phyloP scores from a whole-genome alignment of 37 sponge, comb jelly and placozoan genomes.

The Ephydatia muelleri region DNA sequence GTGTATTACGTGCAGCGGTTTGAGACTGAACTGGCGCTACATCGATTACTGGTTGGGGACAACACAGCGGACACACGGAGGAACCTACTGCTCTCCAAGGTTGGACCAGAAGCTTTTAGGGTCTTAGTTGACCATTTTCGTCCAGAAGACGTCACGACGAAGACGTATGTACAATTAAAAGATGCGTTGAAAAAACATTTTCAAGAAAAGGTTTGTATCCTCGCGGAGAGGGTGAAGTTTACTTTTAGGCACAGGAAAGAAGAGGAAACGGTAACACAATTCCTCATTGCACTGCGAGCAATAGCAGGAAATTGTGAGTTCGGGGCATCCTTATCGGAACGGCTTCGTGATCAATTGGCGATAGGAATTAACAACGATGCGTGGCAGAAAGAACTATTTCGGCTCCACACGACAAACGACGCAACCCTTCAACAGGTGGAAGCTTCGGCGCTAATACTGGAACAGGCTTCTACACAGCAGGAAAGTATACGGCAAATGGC shows the following conservation, averaged over 20 bases:
- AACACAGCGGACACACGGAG: not conserved
- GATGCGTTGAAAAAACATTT: not conserved
- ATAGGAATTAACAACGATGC: not conserved
- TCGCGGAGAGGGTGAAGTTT: not conserved
- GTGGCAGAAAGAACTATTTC: not conserved
- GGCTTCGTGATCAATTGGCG: not conserved
- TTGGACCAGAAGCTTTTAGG: not conserved
- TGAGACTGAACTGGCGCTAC: not conserved
- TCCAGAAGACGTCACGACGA: not conserved
- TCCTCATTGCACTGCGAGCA: slow-evolving; percentile 1
- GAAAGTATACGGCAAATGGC: not conserved
- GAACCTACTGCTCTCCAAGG: not conserved
- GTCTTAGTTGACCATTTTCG: not conserved
- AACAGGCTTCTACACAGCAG: not conserved
- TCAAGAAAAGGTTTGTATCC: not conserved
- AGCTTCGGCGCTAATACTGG: not conserved
- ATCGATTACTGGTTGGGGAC: not conserved
- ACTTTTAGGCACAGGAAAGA: not conserved
- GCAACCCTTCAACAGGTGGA: not conserved
- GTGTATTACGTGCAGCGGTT: not conserved
- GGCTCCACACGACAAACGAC: not conserved
- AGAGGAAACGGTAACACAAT: not conserved
- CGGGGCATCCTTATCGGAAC: not conserved
- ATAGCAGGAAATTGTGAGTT: not conserved
- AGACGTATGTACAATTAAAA: not conserved